Base-by-base conservation (phyloP, 2,113 vertebrate species). In the Anthoscopus minutus region DNA sequence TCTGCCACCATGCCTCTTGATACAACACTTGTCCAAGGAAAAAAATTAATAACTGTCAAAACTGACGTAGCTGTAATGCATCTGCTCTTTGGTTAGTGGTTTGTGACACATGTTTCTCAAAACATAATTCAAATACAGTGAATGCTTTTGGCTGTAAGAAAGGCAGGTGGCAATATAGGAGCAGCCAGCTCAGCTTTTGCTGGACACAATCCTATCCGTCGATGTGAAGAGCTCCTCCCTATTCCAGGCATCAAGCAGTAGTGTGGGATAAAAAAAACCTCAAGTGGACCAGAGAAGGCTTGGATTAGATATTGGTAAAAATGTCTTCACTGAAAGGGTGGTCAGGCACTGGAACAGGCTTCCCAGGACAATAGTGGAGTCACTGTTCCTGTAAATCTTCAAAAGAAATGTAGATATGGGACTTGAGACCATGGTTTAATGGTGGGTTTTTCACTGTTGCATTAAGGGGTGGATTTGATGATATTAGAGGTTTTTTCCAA, bases 401-500 rank as follows among this genome's bases (percentile, higher is more conserved):
- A 42, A 60, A 61, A 31, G 27, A 31, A 11, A 2, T 1, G 30
- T 16, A 40, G 15, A 16, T 3, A 15, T 28, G 31, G 7, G 31
- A 11, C 25, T 48, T 35, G 7, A 23, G 40, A 22, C 7, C 7
- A 0, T 19, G 30, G 12, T 20, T 62, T 42, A 13, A 12, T 19
- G 11, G 8, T 6, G 1, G 3, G 5, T 47, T 54, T 61, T 9
- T 3, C 21, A 19, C 6, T 22, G 11, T 8, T 45, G 14, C 3
- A 17, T 35, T 54, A 27, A 48, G 0, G 0, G 12, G 7, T 23
- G 31, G 4, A 54, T n/a, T 69, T 61, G 17, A 19, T 19, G 12
- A 27, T 13, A 15, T 22, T 16, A 28, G n/a, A 48, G 12, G 10
- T 18, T 10, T 54, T 60, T 76, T 48, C 23, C 30, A 35, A 9